A percentile compares a stretch with the other conserved stretches of the same genome.
Conservation (phyloP, 2,113 vertebrate species). For the Apaloderma vittatum region DNA sequence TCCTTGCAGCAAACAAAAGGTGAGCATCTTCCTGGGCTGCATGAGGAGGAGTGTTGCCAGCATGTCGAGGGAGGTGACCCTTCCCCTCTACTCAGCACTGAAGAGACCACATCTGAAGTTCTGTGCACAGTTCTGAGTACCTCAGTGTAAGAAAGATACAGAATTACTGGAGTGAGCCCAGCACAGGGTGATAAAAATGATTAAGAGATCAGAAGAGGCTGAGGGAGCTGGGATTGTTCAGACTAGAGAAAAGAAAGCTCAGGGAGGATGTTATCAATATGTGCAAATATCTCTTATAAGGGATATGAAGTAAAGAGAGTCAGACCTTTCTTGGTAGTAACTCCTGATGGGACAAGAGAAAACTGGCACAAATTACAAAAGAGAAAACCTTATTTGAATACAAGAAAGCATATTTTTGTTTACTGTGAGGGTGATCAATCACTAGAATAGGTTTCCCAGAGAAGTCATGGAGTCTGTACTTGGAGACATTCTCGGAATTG, state of each 20-base stretch:
- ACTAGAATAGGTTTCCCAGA: background rate
- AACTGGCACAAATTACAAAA: background rate
- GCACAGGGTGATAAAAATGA: accelerated
- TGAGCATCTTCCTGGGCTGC: background rate
- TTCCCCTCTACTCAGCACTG: background rate
- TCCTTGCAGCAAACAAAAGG: background rate
- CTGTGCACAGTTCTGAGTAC: background rate
- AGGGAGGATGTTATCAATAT: background rate
- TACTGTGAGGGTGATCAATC: background rate
- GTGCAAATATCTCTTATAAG: background rate
- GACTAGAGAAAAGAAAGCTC: background rate
- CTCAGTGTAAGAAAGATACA: background rate
- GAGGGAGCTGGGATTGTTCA: background rate
- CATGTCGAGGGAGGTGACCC: background rate
- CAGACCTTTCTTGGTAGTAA: background rate
- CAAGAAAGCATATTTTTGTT: background rate
- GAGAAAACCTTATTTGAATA: background rate
- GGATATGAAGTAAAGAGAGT: accelerated
- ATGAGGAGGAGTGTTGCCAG: background rate
- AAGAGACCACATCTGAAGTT: background rate
- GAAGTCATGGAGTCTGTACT: background rate
- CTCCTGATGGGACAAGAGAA: background rate
- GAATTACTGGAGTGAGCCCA: accelerated
- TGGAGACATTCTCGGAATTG: background rate
- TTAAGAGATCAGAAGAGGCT: background rate